phyloP scores from a whole-genome alignment of 2,113 vertebrate species.

The Empidonax traillii region DNA sequence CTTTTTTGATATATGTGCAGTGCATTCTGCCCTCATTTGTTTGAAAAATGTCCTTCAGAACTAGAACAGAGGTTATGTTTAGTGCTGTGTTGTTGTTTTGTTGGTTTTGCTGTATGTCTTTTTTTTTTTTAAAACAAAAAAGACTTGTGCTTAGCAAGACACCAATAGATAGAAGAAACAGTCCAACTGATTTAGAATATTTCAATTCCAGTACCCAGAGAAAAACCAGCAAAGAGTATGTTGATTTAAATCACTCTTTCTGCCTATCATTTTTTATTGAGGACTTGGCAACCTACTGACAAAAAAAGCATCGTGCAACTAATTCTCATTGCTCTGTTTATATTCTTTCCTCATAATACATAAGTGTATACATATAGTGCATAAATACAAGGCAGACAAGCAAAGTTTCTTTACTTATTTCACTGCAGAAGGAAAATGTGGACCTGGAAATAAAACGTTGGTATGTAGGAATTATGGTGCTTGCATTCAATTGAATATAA shows the following conservation, averaged over 20 bases:
- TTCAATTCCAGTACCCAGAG: neutral
- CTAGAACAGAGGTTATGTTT: slow-evolving; percentile 2
- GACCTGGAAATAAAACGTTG: neutral
- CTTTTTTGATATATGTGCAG: neutral
- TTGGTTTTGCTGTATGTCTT: neutral
- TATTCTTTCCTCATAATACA: neutral
- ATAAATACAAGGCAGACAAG: neutral
- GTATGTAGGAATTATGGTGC: neutral
- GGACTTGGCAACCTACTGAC: neutral
- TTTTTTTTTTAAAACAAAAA: neutral
- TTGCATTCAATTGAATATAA: neutral
- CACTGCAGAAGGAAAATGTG: neutral
- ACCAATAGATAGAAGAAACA: neutral
- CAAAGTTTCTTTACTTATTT: neutral
- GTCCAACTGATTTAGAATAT: neutral
- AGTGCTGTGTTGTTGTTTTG: neutral
- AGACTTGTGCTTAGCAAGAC: neutral
- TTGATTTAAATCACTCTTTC: neutral
- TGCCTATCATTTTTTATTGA: neutral
- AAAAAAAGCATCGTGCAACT: neutral
- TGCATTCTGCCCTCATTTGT: slow-evolving; percentile 12
- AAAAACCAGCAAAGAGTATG: neutral
- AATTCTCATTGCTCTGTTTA: neutral
- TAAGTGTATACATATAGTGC: neutral
- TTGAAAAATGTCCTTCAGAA: slow-evolving; percentile 35